These are phyloP conservation scores for Pyrocephalus nanus DNA, from an alignment of 2,797 vertebrate genomes.

Conservation along the genomic window DNA sequence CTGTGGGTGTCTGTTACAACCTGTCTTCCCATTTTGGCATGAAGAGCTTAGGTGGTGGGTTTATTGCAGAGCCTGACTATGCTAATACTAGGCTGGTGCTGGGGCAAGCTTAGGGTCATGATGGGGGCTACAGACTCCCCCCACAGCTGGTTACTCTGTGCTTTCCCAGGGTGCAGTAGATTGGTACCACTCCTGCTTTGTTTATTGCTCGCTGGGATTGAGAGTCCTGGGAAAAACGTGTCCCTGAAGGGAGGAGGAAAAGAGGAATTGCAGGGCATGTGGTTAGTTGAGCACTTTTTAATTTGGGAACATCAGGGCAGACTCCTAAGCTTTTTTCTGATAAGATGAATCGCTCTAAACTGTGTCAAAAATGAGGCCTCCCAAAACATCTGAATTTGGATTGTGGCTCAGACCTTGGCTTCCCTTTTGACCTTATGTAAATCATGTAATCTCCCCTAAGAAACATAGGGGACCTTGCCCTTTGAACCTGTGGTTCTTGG, in stretches of 20 bases:
- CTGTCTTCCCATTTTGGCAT: neutral
- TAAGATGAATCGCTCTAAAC: conserved; percentile 37
- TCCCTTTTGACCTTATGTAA: conserved; percentile 27
- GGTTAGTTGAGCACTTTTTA: neutral
- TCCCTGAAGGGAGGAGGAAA: neutral
- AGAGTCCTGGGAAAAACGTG: conserved; percentile 36
- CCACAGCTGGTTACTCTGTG: neutral
- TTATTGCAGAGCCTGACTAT: neutral
- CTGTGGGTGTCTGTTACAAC: neutral
- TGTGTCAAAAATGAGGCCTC: conserved; percentile 38
- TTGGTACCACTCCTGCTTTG: neutral
- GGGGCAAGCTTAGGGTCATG: neutral
- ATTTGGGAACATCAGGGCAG: neutral
- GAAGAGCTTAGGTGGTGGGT: neutral
- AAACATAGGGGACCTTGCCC: conserved; percentile 19
- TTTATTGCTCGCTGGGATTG: neutral
- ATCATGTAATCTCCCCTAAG: conserved; percentile 18
- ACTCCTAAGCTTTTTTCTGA: conserved; percentile 35
- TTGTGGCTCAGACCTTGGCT: neutral
- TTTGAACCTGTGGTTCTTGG: conserved; percentile 47
- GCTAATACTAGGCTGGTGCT: neutral
- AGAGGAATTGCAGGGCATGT: neutral
- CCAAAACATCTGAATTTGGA: conserved; percentile 20
- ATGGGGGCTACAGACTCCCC: neutral
- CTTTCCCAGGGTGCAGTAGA: neutral